phyloP scores from a whole-genome alignment of 2,888 invertebrate species.

The Ditula angustiorana region DNA sequence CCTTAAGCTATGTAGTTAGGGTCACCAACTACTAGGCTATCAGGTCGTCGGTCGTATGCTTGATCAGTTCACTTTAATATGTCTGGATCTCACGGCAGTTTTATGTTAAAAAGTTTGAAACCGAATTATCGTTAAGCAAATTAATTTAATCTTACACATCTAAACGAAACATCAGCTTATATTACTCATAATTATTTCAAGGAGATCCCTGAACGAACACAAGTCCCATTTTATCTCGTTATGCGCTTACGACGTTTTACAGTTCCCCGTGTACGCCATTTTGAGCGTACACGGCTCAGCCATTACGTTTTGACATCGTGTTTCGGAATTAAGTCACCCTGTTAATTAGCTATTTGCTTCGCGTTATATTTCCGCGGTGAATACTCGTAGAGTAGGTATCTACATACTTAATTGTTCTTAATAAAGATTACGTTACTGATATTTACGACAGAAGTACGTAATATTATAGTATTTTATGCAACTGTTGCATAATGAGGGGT shows the following conservation, averaged over 20 bases:
- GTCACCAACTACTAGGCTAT: too few species aligned
- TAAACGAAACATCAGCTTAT: constrained; percentile 1
- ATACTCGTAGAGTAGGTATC: neutral
- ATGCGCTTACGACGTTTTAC: neutral
- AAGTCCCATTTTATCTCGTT: too few species aligned
- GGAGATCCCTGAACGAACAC: constrained; percentile 11
- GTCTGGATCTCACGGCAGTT: too few species aligned
- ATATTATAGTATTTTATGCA: too few species aligned
- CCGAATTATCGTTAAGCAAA: neutral
- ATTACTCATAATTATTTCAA: constrained; percentile 29
- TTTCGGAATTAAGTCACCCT: constrained; percentile 32
- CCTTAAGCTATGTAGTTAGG: too few species aligned
- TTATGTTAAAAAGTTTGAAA: too few species aligned
- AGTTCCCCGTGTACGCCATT: neutral
- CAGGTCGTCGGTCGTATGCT: neutral
- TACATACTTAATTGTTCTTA: constrained; percentile 27
- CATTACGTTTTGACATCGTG: constrained; percentile 32
- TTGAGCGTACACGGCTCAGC: constrained; percentile 18
- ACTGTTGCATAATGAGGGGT: too few species aligned
- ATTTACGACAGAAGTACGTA: neutral
- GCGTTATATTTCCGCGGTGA: constrained; percentile 3
- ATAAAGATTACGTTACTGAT: constrained; percentile 8
- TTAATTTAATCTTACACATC: neutral
- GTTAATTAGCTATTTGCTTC: constrained; percentile 24
- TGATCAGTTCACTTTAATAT: too few species aligned